Conservation (phyloP, 2,113 vertebrate species). For the Toxotes jaculatrix region DNA sequence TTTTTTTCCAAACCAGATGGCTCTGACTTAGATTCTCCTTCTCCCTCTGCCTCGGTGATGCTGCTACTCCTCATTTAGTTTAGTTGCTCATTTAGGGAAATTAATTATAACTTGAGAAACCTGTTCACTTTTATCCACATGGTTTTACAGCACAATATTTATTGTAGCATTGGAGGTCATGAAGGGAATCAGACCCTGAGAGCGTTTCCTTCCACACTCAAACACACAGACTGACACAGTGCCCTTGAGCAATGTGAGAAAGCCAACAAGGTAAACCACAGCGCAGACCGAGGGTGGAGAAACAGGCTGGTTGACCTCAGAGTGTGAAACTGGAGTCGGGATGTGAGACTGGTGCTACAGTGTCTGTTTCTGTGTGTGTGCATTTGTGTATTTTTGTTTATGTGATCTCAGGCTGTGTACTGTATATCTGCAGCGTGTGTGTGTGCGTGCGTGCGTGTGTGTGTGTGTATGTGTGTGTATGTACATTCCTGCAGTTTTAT, state of each 20-base stretch:
- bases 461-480: constrained; percentile 22
- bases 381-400: neutral
- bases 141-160: neutral
- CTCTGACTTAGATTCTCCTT: neutral
- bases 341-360: constrained; percentile 19
- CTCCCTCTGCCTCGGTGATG: neutral
- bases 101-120: neutral
- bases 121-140: neutral
- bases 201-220: neutral
- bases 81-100: neutral
- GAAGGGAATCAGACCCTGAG: neutral
- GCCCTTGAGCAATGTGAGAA: constrained; percentile 46
- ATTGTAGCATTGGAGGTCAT: neutral
- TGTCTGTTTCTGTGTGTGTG: constrained; percentile 3
- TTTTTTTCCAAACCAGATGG: no score
- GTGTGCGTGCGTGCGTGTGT: no score
- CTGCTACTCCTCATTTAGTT: neutral
- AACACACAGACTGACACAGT: neutral
- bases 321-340: constrained; percentile 41
- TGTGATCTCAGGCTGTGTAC: neutral
- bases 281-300: constrained; percentile 38
- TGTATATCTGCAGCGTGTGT: neutral
- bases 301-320: constrained; percentile 37
- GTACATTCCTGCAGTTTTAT: neutral
- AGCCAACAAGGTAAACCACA: neutral